Evolutionary conservation across 1,140 invertebrate species (phyloP), one percentile per base, ranked within the genome.

Genomic region (Globodera ellingtonae): DNA sequence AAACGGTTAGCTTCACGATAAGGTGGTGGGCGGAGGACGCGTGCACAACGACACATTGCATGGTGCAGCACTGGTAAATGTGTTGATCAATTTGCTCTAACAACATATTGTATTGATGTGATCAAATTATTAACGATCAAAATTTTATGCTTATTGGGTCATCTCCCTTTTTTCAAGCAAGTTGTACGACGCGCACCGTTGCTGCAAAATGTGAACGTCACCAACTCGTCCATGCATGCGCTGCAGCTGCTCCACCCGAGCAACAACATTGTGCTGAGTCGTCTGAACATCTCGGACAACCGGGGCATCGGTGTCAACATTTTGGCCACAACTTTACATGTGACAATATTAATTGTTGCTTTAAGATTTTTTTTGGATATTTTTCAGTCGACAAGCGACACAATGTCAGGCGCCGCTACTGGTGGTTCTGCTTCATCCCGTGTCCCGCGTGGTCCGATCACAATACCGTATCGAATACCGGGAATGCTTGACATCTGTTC

Each of bases 401-500:
- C 78, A 52, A 78, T 62, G 56, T 62, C 35, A 52, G 50, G 10
- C 35, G 15, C 24, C 6, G 3, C 21, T 50, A 52, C 56, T 83
- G 46, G 6, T 46, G 48, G 35, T 35, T 35, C 72, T 56, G 62
- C 44, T 35, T 47, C 72, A 18, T 62, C 7, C 9, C 46, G 44
- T 62, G 59, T 85, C 67, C 95, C 95, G 0, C 90, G 96, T 18
- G 93, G 93, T 85, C 91, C 93, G 74, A 91, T 97, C 1, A 94
- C 94, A 86, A 91, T 99, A 48, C 96, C 97, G 0, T 98, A 98
- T 87, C 92, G 95, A 86, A 90, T 96, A n/a, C 98, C 97, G 90
- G 96, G 97, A 50, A 89, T 99, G 83, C 92, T 99, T 21, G 95
- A 98, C 83, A 96, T 98, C 78, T 99, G 97, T 90, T 94, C 97